phyloP scores from a whole-genome alignment of 2,888 invertebrate species.

The Rhaphigaster nebulosa region DNA sequence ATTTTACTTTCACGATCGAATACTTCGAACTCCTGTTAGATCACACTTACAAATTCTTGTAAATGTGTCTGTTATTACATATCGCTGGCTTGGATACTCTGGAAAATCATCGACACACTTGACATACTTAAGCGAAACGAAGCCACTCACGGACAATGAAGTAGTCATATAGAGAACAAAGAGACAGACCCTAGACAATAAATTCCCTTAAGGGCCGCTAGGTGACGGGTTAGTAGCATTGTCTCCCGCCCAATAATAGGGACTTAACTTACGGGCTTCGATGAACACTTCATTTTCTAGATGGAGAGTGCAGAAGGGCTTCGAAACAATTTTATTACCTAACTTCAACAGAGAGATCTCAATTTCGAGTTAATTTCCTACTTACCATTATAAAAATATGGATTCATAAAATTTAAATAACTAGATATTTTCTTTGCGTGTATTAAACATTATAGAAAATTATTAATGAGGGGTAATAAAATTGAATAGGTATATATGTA shows the following conservation, averaged over 20 bases:
- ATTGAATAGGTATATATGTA: too few species aligned
- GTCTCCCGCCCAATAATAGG: conserved; percentile 12
- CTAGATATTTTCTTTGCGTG: background rate
- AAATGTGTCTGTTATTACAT: background rate
- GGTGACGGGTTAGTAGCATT: background rate
- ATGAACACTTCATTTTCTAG: background rate
- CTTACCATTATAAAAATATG: background rate
- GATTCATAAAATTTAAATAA: background rate
- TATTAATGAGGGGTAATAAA: too few species aligned
- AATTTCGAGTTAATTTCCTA: background rate
- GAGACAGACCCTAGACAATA: background rate
- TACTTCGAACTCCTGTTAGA: background rate
- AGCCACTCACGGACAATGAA: background rate
- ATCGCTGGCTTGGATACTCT: background rate
- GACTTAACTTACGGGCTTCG: background rate
- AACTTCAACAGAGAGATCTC: background rate
- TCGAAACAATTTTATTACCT: background rate
- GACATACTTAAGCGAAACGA: background rate
- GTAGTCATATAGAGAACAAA: conserved; percentile 16
- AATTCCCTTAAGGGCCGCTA: background rate
- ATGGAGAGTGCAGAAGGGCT: background rate
- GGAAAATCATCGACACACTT: background rate
- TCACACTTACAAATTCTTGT: background rate
- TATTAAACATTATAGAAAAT: too few species aligned
- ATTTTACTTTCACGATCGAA: too few species aligned